Conservation (phyloP, 2,888 invertebrate species). For the Helleia helle region DNA sequence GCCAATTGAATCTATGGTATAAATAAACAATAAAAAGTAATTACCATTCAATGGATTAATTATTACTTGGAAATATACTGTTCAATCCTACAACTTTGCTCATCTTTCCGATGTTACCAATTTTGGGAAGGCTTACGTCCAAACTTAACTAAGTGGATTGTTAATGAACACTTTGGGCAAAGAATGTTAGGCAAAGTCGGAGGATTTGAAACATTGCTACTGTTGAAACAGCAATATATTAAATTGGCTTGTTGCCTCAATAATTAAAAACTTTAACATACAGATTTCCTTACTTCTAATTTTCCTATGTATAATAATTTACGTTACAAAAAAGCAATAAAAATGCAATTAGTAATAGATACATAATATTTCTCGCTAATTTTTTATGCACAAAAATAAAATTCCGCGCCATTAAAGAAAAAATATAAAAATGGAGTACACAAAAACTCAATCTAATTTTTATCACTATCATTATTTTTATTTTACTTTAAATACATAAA, state of each 20-base stretch:
- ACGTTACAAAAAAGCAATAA: slow-evolving; percentile 34
- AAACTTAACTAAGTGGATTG: too few relatives aligned
- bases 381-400: slow-evolving; percentile 24
- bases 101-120: too few relatives aligned
- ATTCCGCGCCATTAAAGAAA: neutral
- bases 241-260: slow-evolving; percentile 40
- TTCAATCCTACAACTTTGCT: too few relatives aligned
- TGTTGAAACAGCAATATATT: slow-evolving; percentile 46
- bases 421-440: too few relatives aligned
- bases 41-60: slow-evolving; percentile 5
- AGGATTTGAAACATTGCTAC: too few relatives aligned
- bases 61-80: slow-evolving; percentile 18
- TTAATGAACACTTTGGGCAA: too few relatives aligned
- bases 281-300: slow-evolving; percentile 27
- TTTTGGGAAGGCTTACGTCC: too few relatives aligned
- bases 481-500: too few relatives aligned
- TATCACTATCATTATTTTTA: too few relatives aligned
- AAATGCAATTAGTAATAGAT: slow-evolving; percentile 53
- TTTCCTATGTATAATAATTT: slow-evolving; percentile 40
- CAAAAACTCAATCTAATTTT: too few relatives aligned
- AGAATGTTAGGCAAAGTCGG: too few relatives aligned
- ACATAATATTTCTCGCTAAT: slow-evolving; percentile 40
- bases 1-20: slow-evolving; percentile 53
- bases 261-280: slow-evolving; percentile 37
- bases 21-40: slow-evolving; percentile 11